Evolutionary conservation across 1,140 invertebrate species (phyloP).

Genomic region (Oreohelix idahoensis): DNA sequence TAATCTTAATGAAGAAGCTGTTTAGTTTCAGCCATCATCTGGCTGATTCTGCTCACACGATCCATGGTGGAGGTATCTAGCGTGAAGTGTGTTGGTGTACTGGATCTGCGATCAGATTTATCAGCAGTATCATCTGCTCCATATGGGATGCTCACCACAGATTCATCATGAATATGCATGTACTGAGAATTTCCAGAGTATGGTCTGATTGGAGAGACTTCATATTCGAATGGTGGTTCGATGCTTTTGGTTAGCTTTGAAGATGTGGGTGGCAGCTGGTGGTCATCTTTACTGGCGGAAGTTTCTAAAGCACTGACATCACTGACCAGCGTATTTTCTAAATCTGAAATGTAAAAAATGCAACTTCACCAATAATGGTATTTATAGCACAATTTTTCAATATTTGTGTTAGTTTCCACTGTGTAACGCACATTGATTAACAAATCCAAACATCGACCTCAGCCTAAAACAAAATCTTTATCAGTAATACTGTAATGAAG

Average conservation of each 20-base stretch:
- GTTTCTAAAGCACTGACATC: neutral
- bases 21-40: conserved; percentile 30
- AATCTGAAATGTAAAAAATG: neutral
- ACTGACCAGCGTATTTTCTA: neutral
- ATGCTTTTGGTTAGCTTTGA: neutral
- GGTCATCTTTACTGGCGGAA: neutral
- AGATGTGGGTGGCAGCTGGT: neutral
- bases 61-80: conserved; percentile 9
- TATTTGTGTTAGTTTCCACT: no score
- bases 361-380: neutral
- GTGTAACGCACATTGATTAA: no score
- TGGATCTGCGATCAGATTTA: neutral
- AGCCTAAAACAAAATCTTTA: no score
- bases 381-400: no score
- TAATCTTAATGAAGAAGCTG: conserved; percentile 17
- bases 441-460: no score
- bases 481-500: no score
- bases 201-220: conserved; percentile 1
- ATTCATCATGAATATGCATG: neutral
- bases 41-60: conserved; percentile 10
- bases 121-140: neutral
- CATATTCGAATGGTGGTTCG: neutral
- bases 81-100: neutral
- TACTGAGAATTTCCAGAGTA: neutral
- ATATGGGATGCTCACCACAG: neutral